A percentile compares a stretch with the other conserved stretches of the same genome.
Conservation (phyloP, 1,140 invertebrate genomes). For the Drosophila bifasciata region DNA sequence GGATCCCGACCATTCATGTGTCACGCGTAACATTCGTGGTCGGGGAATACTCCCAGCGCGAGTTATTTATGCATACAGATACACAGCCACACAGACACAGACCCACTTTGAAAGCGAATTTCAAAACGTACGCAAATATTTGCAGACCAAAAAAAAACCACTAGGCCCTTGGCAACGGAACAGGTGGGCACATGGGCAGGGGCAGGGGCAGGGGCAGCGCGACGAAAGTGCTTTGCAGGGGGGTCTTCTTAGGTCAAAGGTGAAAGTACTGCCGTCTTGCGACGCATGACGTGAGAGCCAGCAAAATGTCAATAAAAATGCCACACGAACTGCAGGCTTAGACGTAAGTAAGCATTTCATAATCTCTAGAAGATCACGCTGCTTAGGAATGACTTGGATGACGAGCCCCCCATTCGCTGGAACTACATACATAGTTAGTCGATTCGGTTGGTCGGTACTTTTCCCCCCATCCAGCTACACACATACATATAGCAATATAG, state of each 20-base stretch:
- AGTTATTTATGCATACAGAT: slow-evolving; percentile 13
- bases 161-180: slow-evolving; percentile 5
- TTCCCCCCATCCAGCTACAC: slow-evolving; percentile 32
- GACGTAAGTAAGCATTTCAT: slow-evolving; percentile 14
- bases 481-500: not conserved
- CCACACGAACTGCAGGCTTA: slow-evolving; percentile 12
- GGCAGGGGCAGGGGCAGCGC: not conserved
- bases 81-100: slow-evolving; percentile 13
- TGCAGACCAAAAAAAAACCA: slow-evolving; percentile 21
- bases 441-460: slow-evolving; percentile 29
- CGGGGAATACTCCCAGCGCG: slow-evolving; percentile 64
- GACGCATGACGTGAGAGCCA: slow-evolving; percentile 12
- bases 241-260: not conserved
- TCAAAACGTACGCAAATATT: slow-evolving; percentile 44
- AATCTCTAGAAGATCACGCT: slow-evolving; percentile 50
- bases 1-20: slow-evolving; percentile 1
- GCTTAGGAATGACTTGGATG: slow-evolving; percentile 29
- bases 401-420: slow-evolving; percentile 52
- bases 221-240: not conserved
- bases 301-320: slow-evolving; percentile 42
- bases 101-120: slow-evolving; percentile 11
- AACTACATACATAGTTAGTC: too few relatives aligned
- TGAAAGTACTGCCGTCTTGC: not conserved
- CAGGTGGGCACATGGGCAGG: too few relatives aligned
- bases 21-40: slow-evolving; percentile 67